Percentiles rank a stretch among this genome's conserved stretches.
These are phyloP conservation scores for Acanthoscelides obtectus DNA, from an alignment of 2,888 invertebrate genomes.

Conservation along the genomic window DNA sequence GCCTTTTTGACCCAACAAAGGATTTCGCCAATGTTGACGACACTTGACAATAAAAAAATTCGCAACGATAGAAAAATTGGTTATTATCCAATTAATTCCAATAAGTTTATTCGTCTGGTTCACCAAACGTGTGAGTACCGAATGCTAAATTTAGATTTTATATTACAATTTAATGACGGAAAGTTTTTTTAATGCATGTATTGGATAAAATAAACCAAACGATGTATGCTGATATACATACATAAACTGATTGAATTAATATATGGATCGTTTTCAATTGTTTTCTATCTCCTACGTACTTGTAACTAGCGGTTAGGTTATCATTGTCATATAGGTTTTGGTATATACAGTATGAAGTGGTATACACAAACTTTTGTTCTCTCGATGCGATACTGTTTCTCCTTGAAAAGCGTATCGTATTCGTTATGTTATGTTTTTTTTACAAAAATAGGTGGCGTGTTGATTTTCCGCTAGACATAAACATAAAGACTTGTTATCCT, in stretches of 20 bases:
- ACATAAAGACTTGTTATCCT: no score
- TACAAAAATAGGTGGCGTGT: no score
- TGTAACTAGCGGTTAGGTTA: no score
- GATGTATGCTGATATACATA: neutral
- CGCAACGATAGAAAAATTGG: neutral
- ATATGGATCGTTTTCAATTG: neutral
- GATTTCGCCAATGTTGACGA: neutral
- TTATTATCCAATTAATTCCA: neutral
- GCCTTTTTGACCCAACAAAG: neutral
- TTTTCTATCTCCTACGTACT: neutral
- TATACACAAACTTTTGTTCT: no score
- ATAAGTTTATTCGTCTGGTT: neutral
- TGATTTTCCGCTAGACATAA: no score
- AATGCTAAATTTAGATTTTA: neutral
- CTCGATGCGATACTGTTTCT: no score
- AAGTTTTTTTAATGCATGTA: neutral
- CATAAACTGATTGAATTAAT: neutral
- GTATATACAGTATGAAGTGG: no score
- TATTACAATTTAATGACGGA: neutral
- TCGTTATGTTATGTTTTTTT: no score
- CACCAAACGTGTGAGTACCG: neutral
- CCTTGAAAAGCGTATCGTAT: no score
- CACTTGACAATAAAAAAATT: neutral
- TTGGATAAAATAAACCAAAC: neutral
- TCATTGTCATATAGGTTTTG: no score